These are phyloP conservation scores for Ephestia elutella DNA, from an alignment of 1,140 invertebrate genomes.

Conservation along the genomic window DNA sequence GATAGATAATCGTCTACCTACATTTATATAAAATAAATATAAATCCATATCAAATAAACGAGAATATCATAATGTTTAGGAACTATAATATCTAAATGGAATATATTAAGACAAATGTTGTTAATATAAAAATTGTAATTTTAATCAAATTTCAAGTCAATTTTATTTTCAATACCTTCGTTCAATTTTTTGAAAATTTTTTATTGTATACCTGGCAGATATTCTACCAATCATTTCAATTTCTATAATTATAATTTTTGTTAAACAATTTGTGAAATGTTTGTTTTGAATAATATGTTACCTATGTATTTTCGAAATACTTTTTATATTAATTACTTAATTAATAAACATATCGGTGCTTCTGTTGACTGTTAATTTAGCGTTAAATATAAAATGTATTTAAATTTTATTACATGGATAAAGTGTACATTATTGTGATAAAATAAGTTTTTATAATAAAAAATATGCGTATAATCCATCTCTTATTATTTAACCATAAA, in stretches of 20 bases:
- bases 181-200: too few relatives aligned
- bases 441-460: slow-evolving; percentile 41
- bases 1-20: not conserved
- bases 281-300: too few relatives aligned
- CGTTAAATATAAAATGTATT: slow-evolving; percentile 21
- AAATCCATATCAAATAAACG: not conserved
- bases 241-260: too few relatives aligned
- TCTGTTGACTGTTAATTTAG: slow-evolving; percentile 54
- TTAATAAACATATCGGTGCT: slow-evolving; percentile 51
- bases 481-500: slow-evolving; percentile 2
- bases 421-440: slow-evolving; percentile 42
- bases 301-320: not conserved
- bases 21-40: not conserved
- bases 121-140: not conserved
- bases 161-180: not conserved
- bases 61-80: not conserved
- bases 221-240: too few relatives aligned
- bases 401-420: slow-evolving; percentile 10
- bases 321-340: not conserved
- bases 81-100: not conserved
- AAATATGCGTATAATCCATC: slow-evolving; percentile 20
- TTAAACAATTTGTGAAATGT: too few relatives aligned
- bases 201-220: too few relatives aligned
- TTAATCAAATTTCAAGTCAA: not conserved
- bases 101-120: not conserved